A percentile compares a stretch with the other conserved stretches of the same genome.
These are phyloP conservation scores for Melinaea menophilus DNA, from an alignment of 2,888 invertebrate species.

Conservation along the genomic window DNA sequence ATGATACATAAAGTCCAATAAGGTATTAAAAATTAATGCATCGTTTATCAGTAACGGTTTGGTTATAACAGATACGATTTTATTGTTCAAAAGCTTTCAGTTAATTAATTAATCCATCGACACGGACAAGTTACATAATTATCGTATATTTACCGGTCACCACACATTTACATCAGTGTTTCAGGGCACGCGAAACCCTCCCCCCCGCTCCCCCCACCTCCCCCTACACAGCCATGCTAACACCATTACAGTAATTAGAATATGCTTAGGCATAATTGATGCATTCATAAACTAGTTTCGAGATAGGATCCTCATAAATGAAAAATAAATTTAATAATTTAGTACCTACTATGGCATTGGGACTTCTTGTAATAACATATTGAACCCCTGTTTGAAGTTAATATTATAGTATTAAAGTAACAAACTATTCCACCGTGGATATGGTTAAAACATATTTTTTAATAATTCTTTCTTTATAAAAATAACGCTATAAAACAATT, in stretches of 20 bases:
- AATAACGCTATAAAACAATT: no score
- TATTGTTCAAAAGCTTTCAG: constrained; percentile 38
- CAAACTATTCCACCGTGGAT: no score
- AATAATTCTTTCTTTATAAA: no score
- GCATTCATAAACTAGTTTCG: constrained; percentile 54
- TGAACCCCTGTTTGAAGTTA: no score
- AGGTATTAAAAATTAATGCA: constrained; percentile 22
- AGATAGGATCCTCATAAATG: constrained; percentile 16
- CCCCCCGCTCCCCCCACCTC: constrained; percentile 46
- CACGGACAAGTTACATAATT: constrained; percentile 46
- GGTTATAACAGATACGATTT: constrained; percentile 30
- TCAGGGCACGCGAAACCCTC: constrained; percentile 45
- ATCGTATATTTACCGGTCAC: constrained; percentile 40
- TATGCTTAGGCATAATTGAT: constrained; percentile 75
- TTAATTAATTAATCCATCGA: constrained; percentile 36
- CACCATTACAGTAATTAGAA: constrained; percentile 76
- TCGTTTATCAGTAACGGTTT: constrained; percentile 21
- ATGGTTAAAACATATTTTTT: no score
- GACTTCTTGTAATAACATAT: no score
- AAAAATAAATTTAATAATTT: constrained; percentile 27
- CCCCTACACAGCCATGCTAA: constrained; percentile 60
- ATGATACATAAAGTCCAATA: background rate
- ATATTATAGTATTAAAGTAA: no score
- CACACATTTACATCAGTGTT: constrained; percentile 58
- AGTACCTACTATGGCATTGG: constrained; percentile 2